A percentile compares a stretch with the other conserved stretches of the same genome.
Conservation (phyloP, 2,797 vertebrate species). For the Rhinichthys osculus region DNA sequence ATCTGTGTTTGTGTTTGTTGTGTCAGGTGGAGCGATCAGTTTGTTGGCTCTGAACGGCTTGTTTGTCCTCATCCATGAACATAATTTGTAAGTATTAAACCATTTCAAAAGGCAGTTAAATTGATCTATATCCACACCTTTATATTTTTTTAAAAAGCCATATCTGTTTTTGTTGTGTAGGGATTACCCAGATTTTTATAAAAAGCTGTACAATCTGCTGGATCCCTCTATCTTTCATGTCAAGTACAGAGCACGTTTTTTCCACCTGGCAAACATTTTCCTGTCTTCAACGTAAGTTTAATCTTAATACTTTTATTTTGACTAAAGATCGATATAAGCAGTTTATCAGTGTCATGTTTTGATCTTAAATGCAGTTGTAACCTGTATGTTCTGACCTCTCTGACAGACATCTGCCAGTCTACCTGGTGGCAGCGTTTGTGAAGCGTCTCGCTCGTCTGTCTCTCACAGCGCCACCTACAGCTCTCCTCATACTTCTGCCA, state of each 20-base stretch:
- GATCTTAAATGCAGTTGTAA: neutral
- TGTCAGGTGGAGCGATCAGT: constrained; percentile 92
- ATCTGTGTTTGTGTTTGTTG: neutral
- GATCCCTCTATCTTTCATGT: constrained; percentile 92
- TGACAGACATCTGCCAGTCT: constrained; percentile 89
- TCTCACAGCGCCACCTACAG: constrained; percentile 88
- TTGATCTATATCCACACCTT: neutral
- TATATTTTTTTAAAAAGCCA: neutral
- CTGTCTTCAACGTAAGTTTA: constrained; percentile 90
- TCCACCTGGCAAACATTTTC: constrained; percentile 90
- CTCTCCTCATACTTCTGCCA: constrained; percentile 88
- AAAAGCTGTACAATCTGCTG: constrained; percentile 91
- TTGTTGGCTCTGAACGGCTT: constrained; percentile 94
- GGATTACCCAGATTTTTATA: constrained; percentile 96
- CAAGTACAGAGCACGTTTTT: constrained; percentile 93
- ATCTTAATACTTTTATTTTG: neutral
- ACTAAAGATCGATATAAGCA: neutral
- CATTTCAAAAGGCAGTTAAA: neutral
- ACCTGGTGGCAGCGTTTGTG: constrained; percentile 92
- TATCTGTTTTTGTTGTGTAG: constrained; percentile 70
- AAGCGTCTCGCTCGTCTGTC: constrained; percentile 91
- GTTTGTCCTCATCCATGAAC: constrained; percentile 93
- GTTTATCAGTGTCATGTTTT: neutral
- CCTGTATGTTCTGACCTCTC: constrained; percentile 5
- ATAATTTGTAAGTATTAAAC: constrained; percentile 91